These are phyloP conservation scores for Chaetorhynchus papuensis DNA, from an alignment of 2,113 vertebrate species.

Conservation along the genomic window DNA sequence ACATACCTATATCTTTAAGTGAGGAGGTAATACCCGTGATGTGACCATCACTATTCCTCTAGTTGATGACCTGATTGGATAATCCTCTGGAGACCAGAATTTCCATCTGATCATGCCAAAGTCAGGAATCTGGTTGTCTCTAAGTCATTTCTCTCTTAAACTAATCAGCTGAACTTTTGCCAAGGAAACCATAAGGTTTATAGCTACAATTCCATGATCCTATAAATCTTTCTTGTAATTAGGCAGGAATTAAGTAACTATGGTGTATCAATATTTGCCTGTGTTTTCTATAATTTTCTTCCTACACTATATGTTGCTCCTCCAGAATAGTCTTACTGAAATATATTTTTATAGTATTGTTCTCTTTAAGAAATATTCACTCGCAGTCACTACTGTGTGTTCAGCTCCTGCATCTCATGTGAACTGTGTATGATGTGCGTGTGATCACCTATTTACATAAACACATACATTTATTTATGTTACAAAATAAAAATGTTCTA, in stretches of 20 bases:
- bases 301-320: background rate
- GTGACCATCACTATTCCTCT: background rate
- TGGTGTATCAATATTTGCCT: conserved; percentile 6
- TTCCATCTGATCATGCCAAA: background rate
- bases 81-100: background rate
- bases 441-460: background rate
- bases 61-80: background rate
- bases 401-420: background rate
- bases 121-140: background rate
- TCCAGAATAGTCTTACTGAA: background rate
- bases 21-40: background rate
- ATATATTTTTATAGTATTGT: background rate
- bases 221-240: background rate
- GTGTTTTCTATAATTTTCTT: background rate
- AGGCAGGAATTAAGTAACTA: background rate
- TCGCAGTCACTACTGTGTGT: background rate
- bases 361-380: background rate
- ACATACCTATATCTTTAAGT: background rate
- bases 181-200: conserved; percentile 20
- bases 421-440: background rate
- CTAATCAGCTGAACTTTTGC: background rate
- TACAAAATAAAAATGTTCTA: background rate
- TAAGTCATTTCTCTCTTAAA: background rate
- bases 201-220: background rate
- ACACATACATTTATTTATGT: background rate